Conservation (phyloP, 2,113 vertebrate genomes). For the Cyprinodon variegatus region DNA sequence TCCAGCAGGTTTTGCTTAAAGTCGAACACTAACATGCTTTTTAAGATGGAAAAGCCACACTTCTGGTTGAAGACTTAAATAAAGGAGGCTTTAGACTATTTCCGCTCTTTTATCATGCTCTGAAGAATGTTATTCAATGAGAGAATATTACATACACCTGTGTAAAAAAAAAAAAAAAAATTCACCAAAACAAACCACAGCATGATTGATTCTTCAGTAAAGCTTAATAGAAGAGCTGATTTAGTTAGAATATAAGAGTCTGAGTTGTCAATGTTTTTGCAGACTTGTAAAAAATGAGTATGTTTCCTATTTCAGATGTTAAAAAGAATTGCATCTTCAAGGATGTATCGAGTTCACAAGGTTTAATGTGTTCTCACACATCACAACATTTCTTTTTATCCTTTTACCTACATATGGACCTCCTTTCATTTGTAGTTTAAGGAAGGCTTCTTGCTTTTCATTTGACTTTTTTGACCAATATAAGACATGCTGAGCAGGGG, state of each 20-base stretch:
- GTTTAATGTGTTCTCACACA: neutral
- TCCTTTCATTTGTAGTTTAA: neutral
- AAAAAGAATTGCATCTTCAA: neutral
- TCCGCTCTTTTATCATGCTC: slow-evolving; percentile 19
- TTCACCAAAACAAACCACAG: neutral
- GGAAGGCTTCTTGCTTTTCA: neutral
- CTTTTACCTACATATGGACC: neutral
- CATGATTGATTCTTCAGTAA: neutral
- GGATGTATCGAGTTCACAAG: neutral
- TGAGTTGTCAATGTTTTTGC: neutral
- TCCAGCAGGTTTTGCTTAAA: no score
- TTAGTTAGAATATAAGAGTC: neutral
- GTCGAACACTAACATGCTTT: no score
- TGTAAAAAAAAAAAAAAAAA: neutral
- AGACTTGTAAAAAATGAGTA: neutral
- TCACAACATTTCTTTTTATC: neutral
- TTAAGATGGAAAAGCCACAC: no score
- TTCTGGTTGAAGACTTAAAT: neutral
- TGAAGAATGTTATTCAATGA: slow-evolving; percentile 11
- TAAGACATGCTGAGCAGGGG: neutral
- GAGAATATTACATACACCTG: slow-evolving; percentile 10
- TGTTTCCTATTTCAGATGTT: neutral
- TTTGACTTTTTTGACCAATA: neutral
- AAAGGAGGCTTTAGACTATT: slow-evolving; percentile 4
- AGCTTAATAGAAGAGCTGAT: neutral